Evolutionary conservation across 2,113 vertebrate species (phyloP).

Genomic region (Oophaga pumilio): DNA sequence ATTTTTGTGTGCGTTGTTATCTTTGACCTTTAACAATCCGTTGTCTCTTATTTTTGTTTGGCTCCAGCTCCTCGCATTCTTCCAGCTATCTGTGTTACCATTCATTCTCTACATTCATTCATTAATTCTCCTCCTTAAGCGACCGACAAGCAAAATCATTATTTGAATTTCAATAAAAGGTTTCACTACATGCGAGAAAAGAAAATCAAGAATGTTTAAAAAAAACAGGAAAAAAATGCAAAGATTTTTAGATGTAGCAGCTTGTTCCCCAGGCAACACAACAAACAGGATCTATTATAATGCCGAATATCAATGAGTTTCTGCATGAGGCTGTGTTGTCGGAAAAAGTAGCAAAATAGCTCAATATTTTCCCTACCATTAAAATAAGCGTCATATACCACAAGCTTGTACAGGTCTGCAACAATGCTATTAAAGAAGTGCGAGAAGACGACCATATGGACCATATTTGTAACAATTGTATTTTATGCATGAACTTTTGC

Average conservation of each 20-base stretch:
- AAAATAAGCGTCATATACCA: not conserved
- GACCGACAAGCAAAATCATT: conserved; percentile 33
- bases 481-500: not conserved
- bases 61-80: not conserved
- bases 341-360: conserved; percentile 10
- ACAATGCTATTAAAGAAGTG: not conserved
- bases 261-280: conserved; percentile 54
- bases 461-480: not conserved
- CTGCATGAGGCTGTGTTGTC: conserved; percentile 6
- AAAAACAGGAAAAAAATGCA: not conserved
- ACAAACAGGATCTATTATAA: conserved; percentile 42
- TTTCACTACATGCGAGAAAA: conserved; percentile 32
- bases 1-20: not conserved
- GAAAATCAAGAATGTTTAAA: conserved; percentile 45
- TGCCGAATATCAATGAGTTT: conserved; percentile 48
- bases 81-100: not conserved
- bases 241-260: conserved; percentile 27
- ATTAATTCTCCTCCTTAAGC: conserved; percentile 26
- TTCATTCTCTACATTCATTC: conserved; percentile 16
- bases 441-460: not conserved
- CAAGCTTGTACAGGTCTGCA: not conserved
- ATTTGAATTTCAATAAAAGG: conserved; percentile 46
- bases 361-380: conserved; percentile 21
- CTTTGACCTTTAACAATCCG: conserved; percentile 7
- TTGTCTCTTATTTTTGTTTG: not conserved